phyloP scores from a whole-genome alignment of 2,797 vertebrate species.

The Nannoperca obscura region DNA sequence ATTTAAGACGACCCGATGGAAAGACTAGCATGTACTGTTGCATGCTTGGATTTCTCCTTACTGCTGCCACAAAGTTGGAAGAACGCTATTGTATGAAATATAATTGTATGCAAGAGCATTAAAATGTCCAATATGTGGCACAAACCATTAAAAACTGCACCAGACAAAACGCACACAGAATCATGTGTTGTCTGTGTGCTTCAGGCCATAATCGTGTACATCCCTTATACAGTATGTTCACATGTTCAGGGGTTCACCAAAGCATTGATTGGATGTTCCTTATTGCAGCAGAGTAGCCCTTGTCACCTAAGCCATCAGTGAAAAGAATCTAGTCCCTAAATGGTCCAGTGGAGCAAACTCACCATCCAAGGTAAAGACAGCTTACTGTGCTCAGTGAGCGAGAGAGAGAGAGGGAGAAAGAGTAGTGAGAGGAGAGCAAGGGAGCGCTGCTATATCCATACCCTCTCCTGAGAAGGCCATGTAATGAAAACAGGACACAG shows the following conservation, averaged over 20 bases:
- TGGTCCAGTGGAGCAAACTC: constrained; percentile 60
- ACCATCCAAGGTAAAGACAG: constrained; percentile 55
- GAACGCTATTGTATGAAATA: not conserved
- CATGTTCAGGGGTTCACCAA: constrained; percentile 18
- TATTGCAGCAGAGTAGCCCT: constrained; percentile 17
- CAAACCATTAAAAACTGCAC: not conserved
- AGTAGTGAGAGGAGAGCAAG: constrained; percentile 26
- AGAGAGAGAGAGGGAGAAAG: constrained; percentile 22
- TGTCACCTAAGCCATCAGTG: constrained; percentile 45
- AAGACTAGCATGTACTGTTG: not conserved
- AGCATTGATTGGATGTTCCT: constrained; percentile 30
- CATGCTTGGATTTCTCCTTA: not conserved
- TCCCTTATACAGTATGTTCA: not conserved
- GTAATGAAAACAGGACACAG: constrained; percentile 75
- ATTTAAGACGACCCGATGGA: not conserved
- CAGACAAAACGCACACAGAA: not conserved
- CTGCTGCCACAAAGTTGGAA: not conserved
- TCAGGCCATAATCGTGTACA: not conserved
- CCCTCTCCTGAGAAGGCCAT: constrained; percentile 63
- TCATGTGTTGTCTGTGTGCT: not conserved
- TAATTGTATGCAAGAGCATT: not conserved
- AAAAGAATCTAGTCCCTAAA: constrained; percentile 56
- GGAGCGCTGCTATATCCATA: constrained; percentile 48
- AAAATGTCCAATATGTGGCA: not conserved
- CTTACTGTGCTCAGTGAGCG: constrained; percentile 65